A percentile compares a stretch with the other conserved stretches of the same genome.
phyloP scores from a whole-genome alignment of 2,113 vertebrate species.

The Urocitellus parryii region DNA sequence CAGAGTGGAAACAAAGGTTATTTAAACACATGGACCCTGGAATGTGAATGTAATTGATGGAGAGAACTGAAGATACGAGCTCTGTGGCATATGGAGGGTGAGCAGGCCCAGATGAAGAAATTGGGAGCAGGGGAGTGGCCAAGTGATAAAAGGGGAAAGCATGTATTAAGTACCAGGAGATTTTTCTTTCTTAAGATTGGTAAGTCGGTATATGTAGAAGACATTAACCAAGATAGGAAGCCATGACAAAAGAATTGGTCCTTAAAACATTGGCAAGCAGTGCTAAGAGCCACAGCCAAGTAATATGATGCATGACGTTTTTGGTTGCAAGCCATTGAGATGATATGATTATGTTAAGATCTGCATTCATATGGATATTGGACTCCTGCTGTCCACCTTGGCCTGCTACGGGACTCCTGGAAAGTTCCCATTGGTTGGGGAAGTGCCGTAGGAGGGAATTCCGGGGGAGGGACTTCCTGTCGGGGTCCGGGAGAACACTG shows the following conservation, averaged over 20 bases:
- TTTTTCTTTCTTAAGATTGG: neutral
- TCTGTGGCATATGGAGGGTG: neutral
- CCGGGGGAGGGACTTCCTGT: no score
- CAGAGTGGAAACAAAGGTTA: neutral
- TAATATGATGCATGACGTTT: no score
- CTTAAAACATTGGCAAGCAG: neutral
- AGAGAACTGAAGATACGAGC: neutral
- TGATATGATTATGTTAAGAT: no score
- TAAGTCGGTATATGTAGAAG: neutral
- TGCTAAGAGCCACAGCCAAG: no score
- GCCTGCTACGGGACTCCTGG: no score
- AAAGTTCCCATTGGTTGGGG: no score
- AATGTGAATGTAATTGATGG: neutral
- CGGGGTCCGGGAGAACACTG: no score
- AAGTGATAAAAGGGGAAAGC: neutral
- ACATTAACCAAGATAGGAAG: neutral
- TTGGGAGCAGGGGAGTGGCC: no score
- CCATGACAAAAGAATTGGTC: neutral
- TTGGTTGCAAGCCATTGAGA: no score
- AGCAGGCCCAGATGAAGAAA: neutral
- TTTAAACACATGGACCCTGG: neutral
- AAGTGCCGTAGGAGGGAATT: no score
- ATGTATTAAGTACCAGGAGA: neutral
- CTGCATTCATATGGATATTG: no score
- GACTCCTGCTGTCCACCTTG: no score